A percentile compares a stretch with the other conserved stretches of the same genome.
phyloP scores from a whole-genome alignment of 2,113 vertebrate genomes.

The Antechinus stuartii region DNA sequence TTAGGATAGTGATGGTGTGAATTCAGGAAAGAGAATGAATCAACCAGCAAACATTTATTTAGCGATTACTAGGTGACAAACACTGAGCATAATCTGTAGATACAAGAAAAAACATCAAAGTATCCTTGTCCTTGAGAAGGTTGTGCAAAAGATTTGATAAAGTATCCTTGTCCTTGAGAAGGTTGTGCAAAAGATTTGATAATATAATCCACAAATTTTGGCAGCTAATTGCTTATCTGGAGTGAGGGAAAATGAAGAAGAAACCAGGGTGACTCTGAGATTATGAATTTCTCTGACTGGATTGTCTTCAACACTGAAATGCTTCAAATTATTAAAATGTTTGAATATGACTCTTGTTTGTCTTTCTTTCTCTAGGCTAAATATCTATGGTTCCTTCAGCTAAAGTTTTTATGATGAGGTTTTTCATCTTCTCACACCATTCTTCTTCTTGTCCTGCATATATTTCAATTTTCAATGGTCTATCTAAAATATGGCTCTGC shows the following conservation, averaged over 20 bases:
- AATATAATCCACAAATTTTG: neutral
- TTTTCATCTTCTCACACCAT: too few species aligned
- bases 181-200: neutral
- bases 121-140: neutral
- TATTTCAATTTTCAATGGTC: too few species aligned
- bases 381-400: too few species aligned
- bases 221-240: neutral
- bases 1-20: neutral
- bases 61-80: neutral
- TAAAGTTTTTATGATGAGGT: too few species aligned
- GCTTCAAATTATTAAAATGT: too few species aligned
- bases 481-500: too few species aligned
- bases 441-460: too few species aligned
- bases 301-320: neutral
- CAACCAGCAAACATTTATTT: neutral
- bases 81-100: neutral
- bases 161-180: neutral
- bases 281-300: neutral
- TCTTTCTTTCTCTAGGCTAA: too few species aligned
- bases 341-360: too few species aligned
- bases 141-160: too few species aligned
- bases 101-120: neutral
- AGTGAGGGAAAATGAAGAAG: neutral
- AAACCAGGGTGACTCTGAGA: neutral
- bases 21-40: neutral